Evolutionary conservation across 2,797 vertebrate genomes (phyloP), one percentile per base, ranked within the genome.

Genomic region (Scolopax bukidnonensis): DNA sequence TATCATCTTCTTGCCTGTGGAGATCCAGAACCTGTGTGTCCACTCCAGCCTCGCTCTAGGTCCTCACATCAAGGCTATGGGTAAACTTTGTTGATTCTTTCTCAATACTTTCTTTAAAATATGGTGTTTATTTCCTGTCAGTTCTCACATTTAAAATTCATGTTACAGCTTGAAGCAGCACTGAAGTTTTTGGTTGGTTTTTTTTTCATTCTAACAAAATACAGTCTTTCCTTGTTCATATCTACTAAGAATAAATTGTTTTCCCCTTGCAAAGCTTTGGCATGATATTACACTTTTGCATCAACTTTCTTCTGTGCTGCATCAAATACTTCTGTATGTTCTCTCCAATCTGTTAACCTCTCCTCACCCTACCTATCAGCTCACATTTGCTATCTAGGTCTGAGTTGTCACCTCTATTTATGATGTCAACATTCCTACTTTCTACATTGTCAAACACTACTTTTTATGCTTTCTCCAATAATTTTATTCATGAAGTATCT

Each of bases 51-150:
- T 85, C 41, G 24, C 75, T 91, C 78, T 93, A 83, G 81, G 71
- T 82, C 80, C 78, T 94, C 78, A 85, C 84, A 68, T 75, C 92
- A 95, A 78, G 64, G 84, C 82, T 92, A 71, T 95, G 93, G 92
- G 92, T 94, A 95, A 97, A 91, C 71, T 47, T 89, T 68, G 32
- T 87, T 87, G 71, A 91, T 96, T 91, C 87, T 93, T 96, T 77
- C 90, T 80, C 32, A 68, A 80, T 61, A 23, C 38, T 94, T 87
- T 36, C 71, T 93, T 81, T 82, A 63, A 81, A 93, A 60, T 60
- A 74, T 5, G 45, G 47, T 9, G 4, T 79, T 59, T 93, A 30
- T 61, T 92, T 89, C 23, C 78, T 91, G 21, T 47, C 68, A 30
- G 25, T 77, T 83, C 64, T 77, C 41, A 32, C 61, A 54, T 80